A percentile compares a stretch with the other conserved stretches of the same genome.
These are phyloP conservation scores for Calidris pygmaea DNA, from an alignment of 2,113 vertebrate species.

Conservation along the genomic window DNA sequence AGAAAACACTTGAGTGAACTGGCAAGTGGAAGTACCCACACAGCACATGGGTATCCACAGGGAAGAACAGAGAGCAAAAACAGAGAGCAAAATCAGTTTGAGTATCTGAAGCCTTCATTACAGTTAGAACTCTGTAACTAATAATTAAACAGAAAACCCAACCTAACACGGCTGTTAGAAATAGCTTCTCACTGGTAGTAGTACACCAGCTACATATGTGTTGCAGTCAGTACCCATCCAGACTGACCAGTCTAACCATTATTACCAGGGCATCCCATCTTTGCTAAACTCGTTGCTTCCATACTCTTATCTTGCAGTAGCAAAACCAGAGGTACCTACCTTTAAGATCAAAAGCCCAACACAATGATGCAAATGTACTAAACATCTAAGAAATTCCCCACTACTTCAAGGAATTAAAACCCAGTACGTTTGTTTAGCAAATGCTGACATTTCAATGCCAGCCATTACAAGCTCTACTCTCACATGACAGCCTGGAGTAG, in stretches of 20 bases:
- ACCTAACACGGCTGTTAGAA: background rate
- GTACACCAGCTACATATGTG: fast-evolving
- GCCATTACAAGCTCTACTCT: background rate
- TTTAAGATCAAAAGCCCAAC: background rate
- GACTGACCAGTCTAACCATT: background rate
- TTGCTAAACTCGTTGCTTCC: fast-evolving
- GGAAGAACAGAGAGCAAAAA: background rate
- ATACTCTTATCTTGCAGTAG: too few species aligned
- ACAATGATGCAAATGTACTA: background rate
- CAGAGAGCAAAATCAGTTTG: background rate
- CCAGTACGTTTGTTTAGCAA: background rate
- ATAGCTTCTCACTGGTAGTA: background rate
- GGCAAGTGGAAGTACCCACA: background rate
- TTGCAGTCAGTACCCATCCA: background rate
- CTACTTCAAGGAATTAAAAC: background rate
- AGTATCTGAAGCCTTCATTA: background rate
- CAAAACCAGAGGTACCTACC: background rate
- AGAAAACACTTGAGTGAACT: background rate
- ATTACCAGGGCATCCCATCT: background rate
- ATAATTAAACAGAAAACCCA: background rate
- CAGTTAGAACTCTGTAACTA: background rate
- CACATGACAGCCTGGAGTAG: background rate
- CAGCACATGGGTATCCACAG: fast-evolving
- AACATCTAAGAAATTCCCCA: background rate
- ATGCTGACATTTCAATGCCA: background rate